Evolutionary conservation across 2,797 vertebrate genomes (phyloP), one percentile per base, ranked within the genome.

Genomic region (Brachymystax lenok): DNA sequence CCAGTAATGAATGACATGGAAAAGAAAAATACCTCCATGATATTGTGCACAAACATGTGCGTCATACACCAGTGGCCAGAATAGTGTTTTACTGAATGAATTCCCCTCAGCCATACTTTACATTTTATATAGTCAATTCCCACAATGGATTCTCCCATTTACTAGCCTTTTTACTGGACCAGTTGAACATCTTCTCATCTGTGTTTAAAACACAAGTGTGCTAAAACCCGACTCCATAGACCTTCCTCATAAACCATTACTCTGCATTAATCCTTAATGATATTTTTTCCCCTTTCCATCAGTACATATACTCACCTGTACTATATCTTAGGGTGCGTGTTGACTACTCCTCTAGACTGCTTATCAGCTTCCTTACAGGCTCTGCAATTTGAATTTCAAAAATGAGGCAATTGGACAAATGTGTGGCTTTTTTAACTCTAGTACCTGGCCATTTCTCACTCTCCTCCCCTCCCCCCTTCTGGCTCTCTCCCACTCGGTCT

Each of bases 381-480:
- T 86, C 83, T 90, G 85, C 87, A 82, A 93, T 96, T 95, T 95
- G 93, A 95, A 96, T 96, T 96, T 95, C 93, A 93, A 94, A 94
- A 35, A 85, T 93, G 91, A 83, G 86, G 78, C 86, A 92, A 89
- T 88, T 88, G 88, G 92, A 91, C 90, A 90, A 91, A 93, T 93
- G 92, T 50, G 68, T 70, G 68, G 19, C 67, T 63, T 63, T 21
- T 63, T 63, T 10, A n/a, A 78, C 73, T 82, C 74, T 50, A 87
- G 56, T 88, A 90, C 86, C 82, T 74, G 69, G 76, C 74, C 90
- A 80, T 76, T 27, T 73, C 73, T 77, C 78, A 83, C 76, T 74
- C 63, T 3, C n/a, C 69, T 72, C 70, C 61, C 27, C 61, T 27
- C 33, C n/a, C 71, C 16, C 19, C 2, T 24, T 52, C 78, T 67